Evolutionary conservation across 2,888 invertebrate species (phyloP).

Genomic region (Leptopilina drosophilae): DNA sequence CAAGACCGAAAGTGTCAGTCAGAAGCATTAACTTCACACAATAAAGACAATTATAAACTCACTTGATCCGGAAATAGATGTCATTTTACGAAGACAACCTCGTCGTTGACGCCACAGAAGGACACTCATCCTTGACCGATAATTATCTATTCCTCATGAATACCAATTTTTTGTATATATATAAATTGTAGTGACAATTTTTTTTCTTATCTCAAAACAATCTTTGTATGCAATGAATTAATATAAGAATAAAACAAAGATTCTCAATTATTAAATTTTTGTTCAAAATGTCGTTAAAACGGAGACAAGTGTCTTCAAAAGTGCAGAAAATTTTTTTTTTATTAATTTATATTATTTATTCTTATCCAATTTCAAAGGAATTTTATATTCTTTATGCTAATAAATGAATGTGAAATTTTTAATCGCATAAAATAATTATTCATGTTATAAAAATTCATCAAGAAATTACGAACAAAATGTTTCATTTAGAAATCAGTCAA

Average conservation of each 20-base stretch:
- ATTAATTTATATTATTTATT: not conserved
- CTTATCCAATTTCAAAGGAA: too few species aligned
- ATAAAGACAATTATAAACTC: constrained; percentile 54
- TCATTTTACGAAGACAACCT: constrained; percentile 55
- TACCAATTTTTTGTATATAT: not conserved
- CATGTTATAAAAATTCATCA: not conserved
- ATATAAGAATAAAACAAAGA: not conserved
- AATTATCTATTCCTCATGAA: constrained; percentile 32
- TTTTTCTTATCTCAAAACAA: too few species aligned
- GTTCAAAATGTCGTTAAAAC: too few species aligned
- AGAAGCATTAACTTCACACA: constrained; percentile 5
- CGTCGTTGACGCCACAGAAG: constrained; percentile 71
- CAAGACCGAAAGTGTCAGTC: constrained; percentile 31
- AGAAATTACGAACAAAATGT: not conserved
- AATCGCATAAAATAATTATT: too few species aligned
- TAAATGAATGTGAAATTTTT: too few species aligned
- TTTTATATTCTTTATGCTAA: too few species aligned
- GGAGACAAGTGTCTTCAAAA: not conserved
- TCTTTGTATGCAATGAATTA: too few species aligned
- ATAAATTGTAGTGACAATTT: too few species aligned
- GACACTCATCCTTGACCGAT: constrained; percentile 64
- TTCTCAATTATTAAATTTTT: not conserved
- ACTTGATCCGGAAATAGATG: constrained; percentile 59
- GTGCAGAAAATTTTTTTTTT: not conserved
- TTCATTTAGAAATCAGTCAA: constrained; percentile 7